Evolutionary conservation across 2,797 vertebrate species (phyloP).

Genomic region (Apogon talboti): DNA sequence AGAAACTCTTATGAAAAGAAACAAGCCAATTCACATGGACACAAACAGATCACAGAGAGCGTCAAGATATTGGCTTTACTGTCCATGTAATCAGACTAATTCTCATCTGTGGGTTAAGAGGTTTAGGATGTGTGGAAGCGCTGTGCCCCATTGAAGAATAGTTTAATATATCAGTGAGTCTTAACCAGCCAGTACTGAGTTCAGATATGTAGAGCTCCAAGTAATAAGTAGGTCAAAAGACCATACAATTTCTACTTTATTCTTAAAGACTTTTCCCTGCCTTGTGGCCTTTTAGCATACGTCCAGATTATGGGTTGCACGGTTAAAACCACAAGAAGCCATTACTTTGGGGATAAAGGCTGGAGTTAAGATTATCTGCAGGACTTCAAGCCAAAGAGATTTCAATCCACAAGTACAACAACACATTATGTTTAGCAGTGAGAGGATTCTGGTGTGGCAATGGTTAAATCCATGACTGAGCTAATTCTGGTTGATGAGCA

Average conservation of each 20-base stretch:
- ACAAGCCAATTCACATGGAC: neutral
- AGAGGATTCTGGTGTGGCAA: conserved; percentile 54
- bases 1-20: neutral
- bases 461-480: conserved; percentile 53
- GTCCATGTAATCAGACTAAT: conserved; percentile 33
- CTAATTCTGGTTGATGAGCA: conserved; percentile 37
- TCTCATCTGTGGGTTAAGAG: conserved; percentile 28
- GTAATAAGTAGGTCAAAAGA: conserved; percentile 53
- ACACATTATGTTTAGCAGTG: conserved; percentile 35
- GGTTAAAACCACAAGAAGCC: conserved; percentile 65
- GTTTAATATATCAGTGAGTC: neutral
- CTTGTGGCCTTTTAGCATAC: conserved; percentile 62
- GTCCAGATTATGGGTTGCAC: conserved; percentile 74
- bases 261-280: conserved; percentile 45
- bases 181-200: conserved; percentile 9
- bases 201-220: conserved; percentile 3
- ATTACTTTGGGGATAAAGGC: conserved; percentile 68
- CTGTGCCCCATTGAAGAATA: conserved; percentile 20
- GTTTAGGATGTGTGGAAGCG: conserved; percentile 24
- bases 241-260: conserved; percentile 51
- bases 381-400: conserved; percentile 61
- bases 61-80: conserved; percentile 11
- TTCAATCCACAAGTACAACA: conserved; percentile 45
- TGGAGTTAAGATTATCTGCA: conserved; percentile 72
- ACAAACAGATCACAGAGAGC: conserved; percentile 1